Evolutionary conservation across 53 echinoderm and acorn worm genomes (phyloP).

Genomic region (Holothuria leucospilota): DNA sequence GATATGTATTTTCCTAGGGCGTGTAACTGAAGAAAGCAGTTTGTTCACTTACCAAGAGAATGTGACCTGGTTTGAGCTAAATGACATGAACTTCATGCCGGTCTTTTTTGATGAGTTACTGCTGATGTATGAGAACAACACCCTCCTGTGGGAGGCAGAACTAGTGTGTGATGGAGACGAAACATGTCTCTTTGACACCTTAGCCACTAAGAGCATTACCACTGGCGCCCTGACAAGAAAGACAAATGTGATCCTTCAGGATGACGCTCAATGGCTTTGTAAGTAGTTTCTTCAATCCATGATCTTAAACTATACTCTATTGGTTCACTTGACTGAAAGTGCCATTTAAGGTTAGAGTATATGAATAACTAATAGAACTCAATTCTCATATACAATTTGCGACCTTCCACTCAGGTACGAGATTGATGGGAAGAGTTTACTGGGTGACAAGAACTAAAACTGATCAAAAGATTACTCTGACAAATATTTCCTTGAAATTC

Average conservation of each 20-base stretch:
- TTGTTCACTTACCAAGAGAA: conserved; percentile 52
- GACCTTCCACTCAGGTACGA: too few relatives aligned
- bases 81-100: conserved; percentile 55
- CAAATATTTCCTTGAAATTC: too few relatives aligned
- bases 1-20: conserved; percentile 26
- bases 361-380: too few relatives aligned
- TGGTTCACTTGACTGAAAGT: background rate
- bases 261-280: conserved; percentile 54
- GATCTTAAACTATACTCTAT: too few relatives aligned
- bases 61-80: conserved; percentile 29
- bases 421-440: too few relatives aligned
- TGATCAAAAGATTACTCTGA: too few relatives aligned
- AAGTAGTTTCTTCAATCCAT: too few relatives aligned
- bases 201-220: conserved; percentile 42
- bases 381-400: too few relatives aligned
- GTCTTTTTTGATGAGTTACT: conserved; percentile 49
- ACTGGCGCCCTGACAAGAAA: conserved; percentile 20
- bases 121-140: conserved; percentile 20
- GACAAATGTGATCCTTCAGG: conserved; percentile 40
- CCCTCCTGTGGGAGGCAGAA: background rate
- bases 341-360: too few relatives aligned
- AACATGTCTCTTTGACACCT: conserved; percentile 53
- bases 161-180: conserved; percentile 45
- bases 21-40: conserved; percentile 1
- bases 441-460: too few relatives aligned